A percentile compares a stretch with the other conserved stretches of the same genome.
phyloP scores from a whole-genome alignment of 2,888 invertebrate species.

The Sepiola atlantica region DNA sequence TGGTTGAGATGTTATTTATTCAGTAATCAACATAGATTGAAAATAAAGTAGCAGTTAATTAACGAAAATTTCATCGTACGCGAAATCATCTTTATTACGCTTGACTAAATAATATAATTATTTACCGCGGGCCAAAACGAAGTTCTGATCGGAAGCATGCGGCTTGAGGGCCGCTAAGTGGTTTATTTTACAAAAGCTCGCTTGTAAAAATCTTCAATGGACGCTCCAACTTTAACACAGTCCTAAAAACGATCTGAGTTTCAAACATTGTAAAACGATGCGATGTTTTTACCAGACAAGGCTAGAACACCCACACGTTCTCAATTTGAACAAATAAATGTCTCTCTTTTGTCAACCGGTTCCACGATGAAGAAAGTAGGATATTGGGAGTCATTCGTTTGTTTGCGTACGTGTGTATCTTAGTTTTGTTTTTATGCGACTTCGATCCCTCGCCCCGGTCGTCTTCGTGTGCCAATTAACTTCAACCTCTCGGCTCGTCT shows the following conservation, averaged over 20 bases:
- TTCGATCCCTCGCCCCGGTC: neutral
- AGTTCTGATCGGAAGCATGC: too few species aligned
- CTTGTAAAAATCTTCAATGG: too few species aligned
- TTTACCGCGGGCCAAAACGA: too few species aligned
- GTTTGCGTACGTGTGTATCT: conserved; percentile 10
- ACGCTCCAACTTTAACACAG: too few species aligned
- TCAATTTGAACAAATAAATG: neutral
- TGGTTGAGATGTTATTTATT: too few species aligned
- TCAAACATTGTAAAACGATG: neutral
- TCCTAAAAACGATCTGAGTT: neutral
- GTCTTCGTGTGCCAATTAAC: neutral
- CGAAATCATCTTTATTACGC: too few species aligned
- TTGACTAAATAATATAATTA: too few species aligned
- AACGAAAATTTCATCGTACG: too few species aligned
- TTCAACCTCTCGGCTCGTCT: neutral
- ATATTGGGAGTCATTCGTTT: neutral
- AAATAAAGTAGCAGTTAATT: too few species aligned
- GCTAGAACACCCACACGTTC: neutral
- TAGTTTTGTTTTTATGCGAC: neutral
- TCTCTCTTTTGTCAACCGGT: neutral
- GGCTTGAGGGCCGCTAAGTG: too few species aligned
- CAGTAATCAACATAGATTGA: too few species aligned
- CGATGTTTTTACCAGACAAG: neutral
- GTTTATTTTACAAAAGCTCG: too few species aligned
- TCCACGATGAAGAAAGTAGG: neutral